Conservation (phyloP, 2,113 vertebrate genomes). For the Calypte anna region DNA sequence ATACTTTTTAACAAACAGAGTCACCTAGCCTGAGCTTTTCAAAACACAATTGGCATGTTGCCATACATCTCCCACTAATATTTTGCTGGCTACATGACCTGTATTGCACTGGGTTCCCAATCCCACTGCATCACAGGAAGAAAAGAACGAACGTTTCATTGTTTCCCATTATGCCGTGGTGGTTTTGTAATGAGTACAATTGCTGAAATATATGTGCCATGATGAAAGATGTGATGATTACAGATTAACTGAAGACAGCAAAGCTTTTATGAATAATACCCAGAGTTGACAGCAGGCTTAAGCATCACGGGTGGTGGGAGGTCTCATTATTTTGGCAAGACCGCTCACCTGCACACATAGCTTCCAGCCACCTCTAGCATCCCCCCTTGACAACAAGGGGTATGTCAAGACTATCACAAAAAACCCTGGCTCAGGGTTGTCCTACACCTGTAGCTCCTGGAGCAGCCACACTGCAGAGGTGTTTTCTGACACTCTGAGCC, state of each 20-base stretch:
- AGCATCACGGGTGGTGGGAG: neutral
- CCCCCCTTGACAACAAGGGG: neutral
- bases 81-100: neutral
- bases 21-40: slow-evolving; percentile 39
- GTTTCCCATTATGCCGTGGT: neutral
- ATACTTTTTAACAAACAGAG: slow-evolving; percentile 43
- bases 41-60: neutral
- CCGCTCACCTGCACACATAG: neutral
- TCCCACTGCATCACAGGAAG: neutral
- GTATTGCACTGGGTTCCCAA: neutral
- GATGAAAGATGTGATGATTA: slow-evolving; percentile 38
- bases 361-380: neutral
- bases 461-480: neutral
- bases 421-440: neutral
- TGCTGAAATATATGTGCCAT: slow-evolving; percentile 18
- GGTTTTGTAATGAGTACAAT: slow-evolving; percentile 18
- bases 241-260: slow-evolving; percentile 21
- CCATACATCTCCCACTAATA: neutral
- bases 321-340: neutral
- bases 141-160: neutral
- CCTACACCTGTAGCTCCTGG: neutral
- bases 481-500: neutral
- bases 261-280: slow-evolving; percentile 5
- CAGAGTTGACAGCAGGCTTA: neutral
- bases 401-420: neutral